Evolutionary conservation across 2,113 vertebrate genomes (phyloP), one percentile per base, ranked within the genome.

Genomic region (Varanus komodoensis): DNA sequence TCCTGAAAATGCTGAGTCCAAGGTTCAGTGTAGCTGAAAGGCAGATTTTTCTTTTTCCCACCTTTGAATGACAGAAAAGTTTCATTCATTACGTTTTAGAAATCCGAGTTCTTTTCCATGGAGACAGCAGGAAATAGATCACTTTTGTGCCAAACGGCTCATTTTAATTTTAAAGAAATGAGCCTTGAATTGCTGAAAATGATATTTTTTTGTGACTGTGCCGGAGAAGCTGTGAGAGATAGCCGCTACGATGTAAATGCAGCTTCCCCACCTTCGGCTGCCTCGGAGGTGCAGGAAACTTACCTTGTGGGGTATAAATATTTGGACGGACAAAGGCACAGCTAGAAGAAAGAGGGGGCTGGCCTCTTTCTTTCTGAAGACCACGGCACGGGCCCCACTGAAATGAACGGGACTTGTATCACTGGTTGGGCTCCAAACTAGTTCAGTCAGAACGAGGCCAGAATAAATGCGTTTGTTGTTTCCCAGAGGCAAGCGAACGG

Each of bases 131-230:
- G 92, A 94, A 96, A 97, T 96, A 96, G 90, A 96, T 95, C 91
- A 89, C 94, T 92, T 15, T 32, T 88, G 92, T 95, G 88, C 95
- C 94, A 95, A 91, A 95, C 95, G 93, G 94, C 95, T 95, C 90
- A 96, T 96, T 97, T 97, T 94, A 96, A 97, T 97, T 95, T 96
- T 96, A 93, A 97, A 94, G 95, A 97, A 97, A 97, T 95, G 95
- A 97, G 95, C 95, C 95, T 89, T 95, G 96, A 96, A 96, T 91
- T 93, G 89, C 91, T 94, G 95, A 96, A 96, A 97, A 96, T 93
- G 95, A 95, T 95, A 96, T 97, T 96, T 96, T 95, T 92, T 44
- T 44, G 67, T 92, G 93, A 91, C 93, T 94, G 92, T 88, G 95
- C 95, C 95, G 96, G 95, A 95, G 95, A 94, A 92, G 87, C 89